Evolutionary conservation across 2,113 vertebrate genomes (phyloP).

Genomic region (Chaetodon trifascialis): DNA sequence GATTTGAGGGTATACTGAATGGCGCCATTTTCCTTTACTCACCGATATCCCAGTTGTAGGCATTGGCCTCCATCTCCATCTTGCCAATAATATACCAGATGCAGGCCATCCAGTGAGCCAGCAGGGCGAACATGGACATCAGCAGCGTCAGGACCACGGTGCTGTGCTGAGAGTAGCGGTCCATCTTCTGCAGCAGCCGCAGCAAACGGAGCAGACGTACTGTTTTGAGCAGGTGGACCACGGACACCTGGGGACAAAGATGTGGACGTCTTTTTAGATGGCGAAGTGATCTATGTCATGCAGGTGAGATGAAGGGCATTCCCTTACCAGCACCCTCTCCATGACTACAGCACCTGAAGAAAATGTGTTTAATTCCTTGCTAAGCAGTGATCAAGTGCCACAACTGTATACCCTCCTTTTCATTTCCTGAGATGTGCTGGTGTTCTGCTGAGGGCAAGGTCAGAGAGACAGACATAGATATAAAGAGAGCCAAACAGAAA

Average conservation of each 20-base stretch:
- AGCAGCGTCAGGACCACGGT: slow-evolving; percentile 96
- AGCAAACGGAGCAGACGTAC: slow-evolving; percentile 93
- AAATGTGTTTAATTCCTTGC: neutral
- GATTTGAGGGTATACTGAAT: too few relatives aligned
- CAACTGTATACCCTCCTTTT: slow-evolving; percentile 13
- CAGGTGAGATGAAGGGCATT: neutral
- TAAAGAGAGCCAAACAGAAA: neutral
- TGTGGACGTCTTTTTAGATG: neutral
- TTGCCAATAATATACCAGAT: slow-evolving; percentile 99
- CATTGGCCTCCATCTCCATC: slow-evolving; percentile 96
- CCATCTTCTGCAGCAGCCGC: slow-evolving; percentile 96
- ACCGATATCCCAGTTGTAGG: slow-evolving; percentile 97
- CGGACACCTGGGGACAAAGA: slow-evolving; percentile 88
- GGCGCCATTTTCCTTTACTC: slow-evolving; percentile 66
- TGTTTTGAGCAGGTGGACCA: slow-evolving; percentile 96
- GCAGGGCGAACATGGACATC: slow-evolving; percentile 98
- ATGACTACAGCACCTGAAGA: slow-evolving; percentile 1
- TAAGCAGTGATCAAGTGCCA: neutral
- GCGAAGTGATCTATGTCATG: neutral
- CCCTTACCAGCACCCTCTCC: neutral
- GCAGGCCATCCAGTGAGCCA: slow-evolving; percentile 99
- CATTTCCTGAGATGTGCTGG: slow-evolving; percentile 25
- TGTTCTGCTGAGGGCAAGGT: slow-evolving; percentile 31
- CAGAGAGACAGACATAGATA: slow-evolving; percentile 2
- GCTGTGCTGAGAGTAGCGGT: slow-evolving; percentile 98